Evolutionary conservation across 2,888 invertebrate species (phyloP).

Genomic region (Brassicogethes aeneus): DNA sequence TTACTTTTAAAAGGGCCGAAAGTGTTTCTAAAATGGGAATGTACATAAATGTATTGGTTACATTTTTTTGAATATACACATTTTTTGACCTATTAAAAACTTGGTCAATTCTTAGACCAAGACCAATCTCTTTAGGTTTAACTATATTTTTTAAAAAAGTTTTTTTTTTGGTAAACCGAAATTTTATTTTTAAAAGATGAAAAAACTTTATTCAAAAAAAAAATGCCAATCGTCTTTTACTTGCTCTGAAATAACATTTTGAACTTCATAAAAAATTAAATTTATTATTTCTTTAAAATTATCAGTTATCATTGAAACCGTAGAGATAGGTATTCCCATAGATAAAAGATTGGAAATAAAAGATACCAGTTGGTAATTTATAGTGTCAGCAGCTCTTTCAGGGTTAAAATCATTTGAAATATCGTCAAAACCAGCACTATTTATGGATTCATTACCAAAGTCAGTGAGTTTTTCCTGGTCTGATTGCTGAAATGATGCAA

Average conservation of each 20-base stretch:
- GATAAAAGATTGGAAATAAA: not conserved
- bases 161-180: no score
- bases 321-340: not conserved
- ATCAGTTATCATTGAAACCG: not conserved
- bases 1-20: not conserved
- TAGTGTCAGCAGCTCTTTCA: no score
- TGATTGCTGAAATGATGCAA: no score
- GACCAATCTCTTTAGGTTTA: conserved; percentile 1
- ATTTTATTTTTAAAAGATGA: no score
- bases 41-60: conserved; percentile 11
- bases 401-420: no score
- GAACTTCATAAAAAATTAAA: not conserved
- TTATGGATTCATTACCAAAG: no score
- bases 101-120: conserved; percentile 5
- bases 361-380: not conserved
- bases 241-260: not conserved
- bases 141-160: not conserved
- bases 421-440: no score
- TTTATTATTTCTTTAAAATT: not conserved
- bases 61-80: conserved; percentile 9
- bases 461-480: no score
- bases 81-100: conserved; percentile 6
- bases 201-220: no score
- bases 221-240: not conserved
- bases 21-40: conserved; percentile 10